These are phyloP conservation scores for Scaeva pyrastri DNA, from an alignment of 2,888 invertebrate species.

Conservation along the genomic window DNA sequence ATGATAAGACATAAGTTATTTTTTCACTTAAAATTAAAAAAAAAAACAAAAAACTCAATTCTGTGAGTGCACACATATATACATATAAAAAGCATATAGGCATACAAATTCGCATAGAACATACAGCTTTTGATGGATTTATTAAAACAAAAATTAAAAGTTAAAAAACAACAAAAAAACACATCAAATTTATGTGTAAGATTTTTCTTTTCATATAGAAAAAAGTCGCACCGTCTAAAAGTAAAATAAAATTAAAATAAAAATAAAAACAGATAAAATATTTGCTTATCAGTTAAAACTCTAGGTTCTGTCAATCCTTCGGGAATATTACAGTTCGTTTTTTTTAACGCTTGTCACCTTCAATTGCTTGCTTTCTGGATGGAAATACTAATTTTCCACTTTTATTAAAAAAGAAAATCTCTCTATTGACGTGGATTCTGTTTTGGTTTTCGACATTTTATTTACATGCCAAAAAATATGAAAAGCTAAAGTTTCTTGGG, in stretches of 20 bases:
- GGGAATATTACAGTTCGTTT: no score
- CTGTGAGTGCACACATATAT: conserved; percentile 76
- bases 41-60: conserved; percentile 63
- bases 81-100: conserved; percentile 64
- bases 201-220: conserved; percentile 44
- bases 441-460: not conserved
- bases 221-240: conserved; percentile 63
- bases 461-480: not conserved
- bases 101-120: conserved; percentile 62
- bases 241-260: not conserved
- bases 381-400: no score
- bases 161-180: not conserved
- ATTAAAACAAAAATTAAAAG: conserved; percentile 13
- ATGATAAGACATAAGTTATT: conserved; percentile 61
- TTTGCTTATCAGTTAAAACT: not conserved
- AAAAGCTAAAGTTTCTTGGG: not conserved
- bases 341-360: no score
- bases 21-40: conserved; percentile 65
- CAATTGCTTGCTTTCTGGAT: no score
- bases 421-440: not conserved
- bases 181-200: conserved; percentile 44
- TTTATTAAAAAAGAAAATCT: no score
- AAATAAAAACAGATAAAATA: not conserved
- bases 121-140: conserved; percentile 70
- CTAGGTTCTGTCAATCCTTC: no score